Base-by-base conservation (phyloP, 1,140 invertebrate genomes). In the Drosophila santomea region DNA sequence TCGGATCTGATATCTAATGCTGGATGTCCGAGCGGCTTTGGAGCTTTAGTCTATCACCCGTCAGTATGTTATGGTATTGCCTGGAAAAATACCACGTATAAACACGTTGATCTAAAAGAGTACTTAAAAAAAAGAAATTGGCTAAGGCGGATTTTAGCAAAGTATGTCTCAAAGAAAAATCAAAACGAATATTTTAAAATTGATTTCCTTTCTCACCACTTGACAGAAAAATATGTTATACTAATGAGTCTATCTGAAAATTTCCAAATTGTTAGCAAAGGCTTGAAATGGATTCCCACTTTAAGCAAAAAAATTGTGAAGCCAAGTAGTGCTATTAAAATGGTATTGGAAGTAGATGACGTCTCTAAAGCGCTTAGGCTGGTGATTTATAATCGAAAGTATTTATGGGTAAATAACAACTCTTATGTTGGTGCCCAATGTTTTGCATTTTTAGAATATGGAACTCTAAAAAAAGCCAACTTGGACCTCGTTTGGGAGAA, bases 391-490 rank as follows among this genome's bases (percentile, higher is more conserved):
- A 72, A 91, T 56, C 58, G 68, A 4, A 60, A 84, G 0, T 82
- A 74, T 63, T 61, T 93, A 11, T 93, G 89, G 89, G 68, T 58
- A 3, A 38, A 45, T 7, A 47, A 74, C 35, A 7, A 63, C 2
- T 50, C 81, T 2, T 55, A 80, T 39, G 36, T 73, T 51, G 92
- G 91, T 8, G 67, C 92, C 10, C 73, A 78, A 50, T 93, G 92
- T 51, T 93, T 93, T 58, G 84, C 91, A 4, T 91, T 91, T 43
- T 75, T 82, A 4, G 69, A 83, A 25, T 73, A 86, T 57, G 84
- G 83, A 0, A 62, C 80, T 20, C 36, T 86, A 15, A 56, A 54
- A 50, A 69, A 28, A n/a, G 80, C 78, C 1, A 74, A 84, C 20
- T 69, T 90, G n/a, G 48, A 85, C 36, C 36, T 77, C 25, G 57